These are phyloP conservation scores for Sweltsa coloradensis DNA, from an alignment of 1,140 invertebrate genomes.

Conservation along the genomic window DNA sequence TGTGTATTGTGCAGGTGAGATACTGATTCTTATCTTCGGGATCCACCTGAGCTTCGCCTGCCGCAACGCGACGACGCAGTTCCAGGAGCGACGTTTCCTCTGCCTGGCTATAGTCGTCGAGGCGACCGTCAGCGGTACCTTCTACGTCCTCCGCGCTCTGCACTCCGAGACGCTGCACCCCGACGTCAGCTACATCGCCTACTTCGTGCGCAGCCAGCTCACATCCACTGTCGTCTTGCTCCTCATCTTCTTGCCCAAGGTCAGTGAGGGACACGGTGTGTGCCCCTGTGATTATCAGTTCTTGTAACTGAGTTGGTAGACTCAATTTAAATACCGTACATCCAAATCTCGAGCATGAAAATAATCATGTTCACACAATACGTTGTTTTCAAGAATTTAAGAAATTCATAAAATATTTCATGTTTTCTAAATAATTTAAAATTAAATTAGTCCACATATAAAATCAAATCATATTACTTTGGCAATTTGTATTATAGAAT, in stretches of 20 bases:
- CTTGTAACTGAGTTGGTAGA: no score
- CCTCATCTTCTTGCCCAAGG: slow-evolving; percentile 66
- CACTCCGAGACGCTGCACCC: slow-evolving; percentile 50
- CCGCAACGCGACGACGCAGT: slow-evolving; percentile 70
- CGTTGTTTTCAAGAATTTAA: no score
- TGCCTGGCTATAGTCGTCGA: slow-evolving; percentile 64
- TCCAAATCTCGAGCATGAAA: no score
- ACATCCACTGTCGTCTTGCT: slow-evolving; percentile 62
- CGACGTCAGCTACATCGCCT: slow-evolving; percentile 51
- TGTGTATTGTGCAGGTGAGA: slow-evolving; percentile 59
- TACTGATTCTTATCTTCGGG: slow-evolving; percentile 69
- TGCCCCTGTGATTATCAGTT: no score
- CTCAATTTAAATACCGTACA: no score
- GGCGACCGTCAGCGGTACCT: slow-evolving; percentile 51
- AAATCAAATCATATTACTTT: no score
- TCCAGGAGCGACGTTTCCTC: slow-evolving; percentile 65
- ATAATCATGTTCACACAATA: no score
- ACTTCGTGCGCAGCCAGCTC: slow-evolving; percentile 59
- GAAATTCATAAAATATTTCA: no score
- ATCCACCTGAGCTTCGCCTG: slow-evolving; percentile 70
- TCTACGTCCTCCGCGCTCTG: slow-evolving; percentile 50
- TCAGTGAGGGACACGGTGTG: no score
- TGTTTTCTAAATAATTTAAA: no score
- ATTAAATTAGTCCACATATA: no score
- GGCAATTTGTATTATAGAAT: no score